These are phyloP conservation scores for Rhagoletis pomonella DNA, from an alignment of 1,140 invertebrate species.

Conservation along the genomic window DNA sequence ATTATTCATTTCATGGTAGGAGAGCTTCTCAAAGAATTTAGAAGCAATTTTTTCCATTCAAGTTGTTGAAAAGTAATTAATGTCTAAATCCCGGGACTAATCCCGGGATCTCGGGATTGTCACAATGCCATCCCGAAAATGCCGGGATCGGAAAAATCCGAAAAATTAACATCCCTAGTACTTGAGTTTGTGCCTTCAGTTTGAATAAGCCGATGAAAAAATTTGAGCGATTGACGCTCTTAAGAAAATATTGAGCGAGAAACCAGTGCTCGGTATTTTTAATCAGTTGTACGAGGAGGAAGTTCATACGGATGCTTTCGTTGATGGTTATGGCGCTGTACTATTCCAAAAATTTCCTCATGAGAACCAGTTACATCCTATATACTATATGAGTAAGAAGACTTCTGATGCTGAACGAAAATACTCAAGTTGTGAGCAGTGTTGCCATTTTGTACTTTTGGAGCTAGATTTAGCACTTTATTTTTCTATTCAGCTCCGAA, in stretches of 20 bases:
- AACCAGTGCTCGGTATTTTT: conserved; percentile 72
- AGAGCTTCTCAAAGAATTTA: no score
- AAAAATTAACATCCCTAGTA: no score
- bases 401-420: conserved; percentile 60
- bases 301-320: neutral
- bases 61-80: no score
- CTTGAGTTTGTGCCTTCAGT: neutral
- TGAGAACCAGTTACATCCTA: neutral
- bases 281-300: conserved; percentile 42
- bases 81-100: no score
- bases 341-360: neutral
- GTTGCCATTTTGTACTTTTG: no score
- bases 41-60: no score
- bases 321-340: neutral
- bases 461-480: no score
- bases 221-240: neutral
- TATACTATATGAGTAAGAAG: conserved; percentile 14
- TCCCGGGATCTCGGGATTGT: no score
- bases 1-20: no score
- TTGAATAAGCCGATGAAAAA: conserved; percentile 10
- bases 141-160: no score
- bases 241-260: conserved; percentile 56
- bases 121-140: no score
- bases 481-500: no score
- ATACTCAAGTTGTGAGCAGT: conserved; percentile 64